Percentiles rank a stretch among this genome's conserved stretches.
phyloP scores from a whole-genome alignment of 2,113 vertebrate genomes.

The Scolopax mira region DNA sequence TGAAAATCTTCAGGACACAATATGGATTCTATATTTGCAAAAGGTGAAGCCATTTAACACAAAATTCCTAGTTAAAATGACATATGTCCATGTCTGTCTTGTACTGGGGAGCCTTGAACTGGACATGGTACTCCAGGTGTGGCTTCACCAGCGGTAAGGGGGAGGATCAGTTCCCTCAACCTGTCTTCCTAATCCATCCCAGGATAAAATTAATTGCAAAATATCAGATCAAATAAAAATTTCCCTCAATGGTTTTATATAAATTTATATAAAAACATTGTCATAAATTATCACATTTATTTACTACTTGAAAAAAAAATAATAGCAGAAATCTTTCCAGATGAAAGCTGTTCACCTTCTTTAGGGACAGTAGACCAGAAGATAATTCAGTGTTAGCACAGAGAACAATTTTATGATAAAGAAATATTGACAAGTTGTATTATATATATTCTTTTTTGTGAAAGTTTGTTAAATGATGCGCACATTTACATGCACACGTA shows the following conservation, averaged over 20 bases:
- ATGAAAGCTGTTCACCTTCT: not conserved
- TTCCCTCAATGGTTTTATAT: not conserved
- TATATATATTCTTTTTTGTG: fast-evolving
- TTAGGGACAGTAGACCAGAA: not conserved
- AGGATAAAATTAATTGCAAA: not conserved
- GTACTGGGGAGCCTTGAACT: not conserved
- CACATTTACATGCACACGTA: not conserved
- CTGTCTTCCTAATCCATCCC: not conserved
- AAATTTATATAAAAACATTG: not conserved
- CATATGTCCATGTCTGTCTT: not conserved
- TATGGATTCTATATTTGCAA: not conserved
- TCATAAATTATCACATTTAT: not conserved
- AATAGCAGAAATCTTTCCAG: not conserved
- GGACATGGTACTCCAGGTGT: fast-evolving
- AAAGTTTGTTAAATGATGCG: not conserved
- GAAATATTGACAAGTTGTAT: not conserved
- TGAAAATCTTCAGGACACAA: not conserved
- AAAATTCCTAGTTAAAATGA: not conserved
- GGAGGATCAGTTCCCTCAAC: not conserved
- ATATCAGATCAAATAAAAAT: not conserved
- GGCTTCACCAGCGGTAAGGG: not conserved
- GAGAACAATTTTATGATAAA: not conserved
- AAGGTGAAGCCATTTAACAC: not conserved
- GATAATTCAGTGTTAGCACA: not conserved
- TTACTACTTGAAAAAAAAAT: not conserved